A percentile compares a stretch with the other conserved stretches of the same genome.
Conservation (phyloP, 1,140 invertebrate species). For the Drosophila ercepeae region DNA sequence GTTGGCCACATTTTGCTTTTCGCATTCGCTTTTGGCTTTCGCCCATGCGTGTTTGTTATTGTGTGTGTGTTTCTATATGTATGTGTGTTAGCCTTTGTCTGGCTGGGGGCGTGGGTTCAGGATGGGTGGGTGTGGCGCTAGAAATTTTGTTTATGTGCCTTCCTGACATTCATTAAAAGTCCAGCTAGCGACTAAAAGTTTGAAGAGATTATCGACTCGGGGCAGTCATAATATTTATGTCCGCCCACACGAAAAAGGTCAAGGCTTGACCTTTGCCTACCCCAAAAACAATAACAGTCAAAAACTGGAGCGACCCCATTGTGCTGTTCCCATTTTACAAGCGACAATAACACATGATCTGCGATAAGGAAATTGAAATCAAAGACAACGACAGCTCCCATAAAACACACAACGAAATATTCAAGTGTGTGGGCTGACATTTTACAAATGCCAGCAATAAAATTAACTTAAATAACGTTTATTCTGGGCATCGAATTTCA, state of each 20-base stretch:
- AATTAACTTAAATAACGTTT: conserved; percentile 68
- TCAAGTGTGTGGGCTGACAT: conserved; percentile 39
- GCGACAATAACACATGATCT: conserved; percentile 54
- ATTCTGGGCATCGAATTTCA: conserved; percentile 55
- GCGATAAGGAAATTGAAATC: conserved; percentile 46
- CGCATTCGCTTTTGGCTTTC: conserved; percentile 19
- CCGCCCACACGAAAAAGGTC: conserved; percentile 38
- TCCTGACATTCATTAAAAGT: conserved; percentile 58
- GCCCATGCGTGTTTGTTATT: conserved; percentile 13
- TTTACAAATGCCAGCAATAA: conserved; percentile 67
- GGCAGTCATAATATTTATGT: conserved; percentile 55
- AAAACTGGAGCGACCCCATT: conserved; percentile 5
- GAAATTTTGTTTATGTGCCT: conserved; percentile 65
- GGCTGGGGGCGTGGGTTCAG: conserved; percentile 3
- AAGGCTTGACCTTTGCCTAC: conserved; percentile 34
- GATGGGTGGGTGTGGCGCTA: conserved; percentile 28
- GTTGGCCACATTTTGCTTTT: conserved; percentile 54
- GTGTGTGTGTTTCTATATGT: conserved; percentile 4
- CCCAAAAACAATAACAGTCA: conserved; percentile 11
- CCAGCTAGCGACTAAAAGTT: conserved; percentile 34
- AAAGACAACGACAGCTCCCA: conserved; percentile 35
- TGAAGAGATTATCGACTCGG: conserved; percentile 52
- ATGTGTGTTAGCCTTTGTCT: conserved; percentile 6
- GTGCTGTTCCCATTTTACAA: conserved; percentile 29
- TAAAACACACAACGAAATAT: conserved; percentile 2